Evolutionary conservation across 1,140 invertebrate species (phyloP).

Genomic region (Caerostris extrusa): DNA sequence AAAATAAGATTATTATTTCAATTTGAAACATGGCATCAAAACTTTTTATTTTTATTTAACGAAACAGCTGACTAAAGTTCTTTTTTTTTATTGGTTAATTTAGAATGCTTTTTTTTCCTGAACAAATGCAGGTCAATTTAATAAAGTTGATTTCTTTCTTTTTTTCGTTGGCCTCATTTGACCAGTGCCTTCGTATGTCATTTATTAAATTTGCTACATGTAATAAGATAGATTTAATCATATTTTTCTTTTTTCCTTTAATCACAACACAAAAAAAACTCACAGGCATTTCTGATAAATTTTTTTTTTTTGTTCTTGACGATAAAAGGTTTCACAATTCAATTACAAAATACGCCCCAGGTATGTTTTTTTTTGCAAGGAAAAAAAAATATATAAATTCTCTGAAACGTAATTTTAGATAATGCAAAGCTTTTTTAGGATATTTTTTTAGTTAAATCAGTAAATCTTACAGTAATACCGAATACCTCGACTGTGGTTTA

Average conservation of each 20-base stretch:
- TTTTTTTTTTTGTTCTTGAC: conserved; percentile 2
- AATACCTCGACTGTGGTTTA: neutral
- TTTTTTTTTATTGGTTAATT: no score
- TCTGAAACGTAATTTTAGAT: conserved; percentile 15
- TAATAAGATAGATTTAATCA: neutral
- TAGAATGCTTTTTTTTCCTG: no score
- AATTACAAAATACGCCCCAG: conserved; percentile 30
- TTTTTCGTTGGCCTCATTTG: no score
- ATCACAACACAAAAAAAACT: neutral
- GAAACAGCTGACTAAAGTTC: no score
- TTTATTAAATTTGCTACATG: neutral
- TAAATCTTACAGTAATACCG: neutral
- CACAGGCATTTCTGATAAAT: neutral
- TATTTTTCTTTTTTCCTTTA: neutral
- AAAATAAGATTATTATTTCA: no score
- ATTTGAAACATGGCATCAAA: no score
- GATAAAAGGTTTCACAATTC: conserved; percentile 48
- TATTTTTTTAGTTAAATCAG: neutral
- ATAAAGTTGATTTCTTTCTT: no score
- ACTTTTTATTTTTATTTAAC: no score
- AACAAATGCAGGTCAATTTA: no score
- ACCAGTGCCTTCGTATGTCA: neutral
- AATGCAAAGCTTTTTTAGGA: conserved; percentile 9
- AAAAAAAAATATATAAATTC: neutral
- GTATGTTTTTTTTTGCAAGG: neutral